Evolutionary conservation across 1,140 invertebrate species (phyloP).

Genomic region (Hirudo medicinalis): DNA sequence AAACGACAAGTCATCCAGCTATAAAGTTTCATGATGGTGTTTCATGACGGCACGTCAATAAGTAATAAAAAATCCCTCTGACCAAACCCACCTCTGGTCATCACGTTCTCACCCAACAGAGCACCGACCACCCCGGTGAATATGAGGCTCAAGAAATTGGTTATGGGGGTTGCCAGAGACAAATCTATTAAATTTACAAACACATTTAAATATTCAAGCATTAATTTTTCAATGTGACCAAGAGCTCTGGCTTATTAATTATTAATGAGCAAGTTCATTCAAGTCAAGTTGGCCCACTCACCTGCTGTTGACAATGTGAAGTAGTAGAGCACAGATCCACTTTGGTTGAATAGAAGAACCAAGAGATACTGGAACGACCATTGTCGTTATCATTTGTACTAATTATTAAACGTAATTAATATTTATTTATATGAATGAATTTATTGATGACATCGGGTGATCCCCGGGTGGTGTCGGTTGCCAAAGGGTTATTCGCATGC

Average conservation of each 20-base stretch:
- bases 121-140: constrained; percentile 1
- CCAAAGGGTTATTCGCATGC: too few species aligned
- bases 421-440: not conserved
- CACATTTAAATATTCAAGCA: too few species aligned
- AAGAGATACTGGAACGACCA: not conserved
- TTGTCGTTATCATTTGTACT: not conserved
- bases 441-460: not conserved
- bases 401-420: not conserved
- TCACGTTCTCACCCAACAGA: not conserved
- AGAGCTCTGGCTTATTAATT: too few species aligned
- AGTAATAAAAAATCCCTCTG: too few species aligned
- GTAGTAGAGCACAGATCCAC: not conserved
- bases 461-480: too few species aligned
- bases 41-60: too few species aligned
- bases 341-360: not conserved
- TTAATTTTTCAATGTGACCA: too few species aligned
- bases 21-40: too few species aligned
- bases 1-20: too few species aligned
- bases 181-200: not conserved
- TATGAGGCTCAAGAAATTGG: constrained; percentile 9
- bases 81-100: too few species aligned
- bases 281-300: not conserved
- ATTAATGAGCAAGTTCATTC: too few species aligned
- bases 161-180: not conserved
- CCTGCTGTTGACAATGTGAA: constrained; percentile 4